Conservation (phyloP, 2,888 invertebrate genomes). For the Phasia obesa region DNA sequence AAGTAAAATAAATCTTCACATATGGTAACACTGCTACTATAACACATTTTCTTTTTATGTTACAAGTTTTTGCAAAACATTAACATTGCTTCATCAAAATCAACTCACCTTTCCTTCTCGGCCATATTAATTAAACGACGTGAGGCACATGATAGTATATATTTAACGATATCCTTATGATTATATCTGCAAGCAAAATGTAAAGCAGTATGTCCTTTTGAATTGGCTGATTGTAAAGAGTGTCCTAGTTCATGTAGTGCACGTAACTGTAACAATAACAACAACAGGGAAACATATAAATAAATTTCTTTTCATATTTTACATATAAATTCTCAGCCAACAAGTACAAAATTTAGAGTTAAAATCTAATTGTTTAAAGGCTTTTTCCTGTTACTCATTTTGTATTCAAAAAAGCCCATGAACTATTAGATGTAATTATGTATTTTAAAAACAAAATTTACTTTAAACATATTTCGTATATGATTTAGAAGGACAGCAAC, state of each 20-base stretch:
- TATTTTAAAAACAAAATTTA: conserved; percentile 26
- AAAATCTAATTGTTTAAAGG: conserved; percentile 7
- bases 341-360: conserved; percentile 23
- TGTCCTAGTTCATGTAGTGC: conserved; percentile 92
- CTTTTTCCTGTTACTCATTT: not conserved
- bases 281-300: not conserved
- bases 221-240: conserved; percentile 91
- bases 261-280: conserved; percentile 85
- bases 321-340: no score
- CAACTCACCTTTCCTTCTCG: conserved; percentile 90
- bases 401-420: conserved; percentile 5
- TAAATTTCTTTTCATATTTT: conserved; percentile 9
- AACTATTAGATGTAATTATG: conserved; percentile 26
- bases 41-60: no score
- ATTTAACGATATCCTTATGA: conserved; percentile 94
- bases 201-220: conserved; percentile 93
- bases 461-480: conserved; percentile 53
- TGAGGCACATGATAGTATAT: conserved; percentile 93
- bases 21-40: no score
- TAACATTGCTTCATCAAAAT: no score
- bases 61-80: no score
- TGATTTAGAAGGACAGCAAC: conserved; percentile 55
- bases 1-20: no score
- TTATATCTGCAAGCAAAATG: conserved; percentile 95
- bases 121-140: conserved; percentile 92